Evolutionary conservation across 2,888 invertebrate species (phyloP).

Genomic region (Drosophila phalerata): DNA sequence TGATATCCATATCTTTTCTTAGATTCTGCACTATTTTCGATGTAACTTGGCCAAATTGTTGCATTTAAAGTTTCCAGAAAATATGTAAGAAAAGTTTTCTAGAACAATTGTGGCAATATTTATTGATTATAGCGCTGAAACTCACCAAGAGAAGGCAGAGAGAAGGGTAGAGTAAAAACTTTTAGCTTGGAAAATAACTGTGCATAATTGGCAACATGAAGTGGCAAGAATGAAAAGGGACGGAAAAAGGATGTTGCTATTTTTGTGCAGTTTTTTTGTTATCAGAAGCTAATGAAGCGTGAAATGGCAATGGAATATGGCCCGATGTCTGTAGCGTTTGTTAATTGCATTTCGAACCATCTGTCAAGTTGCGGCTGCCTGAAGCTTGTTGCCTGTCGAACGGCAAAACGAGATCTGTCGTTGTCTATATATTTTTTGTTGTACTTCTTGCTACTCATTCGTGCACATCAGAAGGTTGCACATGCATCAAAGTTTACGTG

Average conservation of each 20-base stretch:
- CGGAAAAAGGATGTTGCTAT: neutral
- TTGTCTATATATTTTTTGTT: slow-evolving; percentile 12
- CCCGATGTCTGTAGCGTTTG: slow-evolving; percentile 23
- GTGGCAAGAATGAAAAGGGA: neutral
- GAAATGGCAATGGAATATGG: slow-evolving; percentile 46
- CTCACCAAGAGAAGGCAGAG: slow-evolving; percentile 6
- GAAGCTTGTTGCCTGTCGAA: slow-evolving; percentile 33
- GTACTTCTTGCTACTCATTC: slow-evolving; percentile 6
- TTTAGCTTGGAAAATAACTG: slow-evolving; percentile 55
- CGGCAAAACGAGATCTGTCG: slow-evolving; percentile 31
- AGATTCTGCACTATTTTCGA: neutral
- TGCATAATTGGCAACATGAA: slow-evolving; percentile 70
- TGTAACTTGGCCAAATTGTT: neutral
- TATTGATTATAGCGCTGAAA: slow-evolving; percentile 64
- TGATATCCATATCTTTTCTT: neutral
- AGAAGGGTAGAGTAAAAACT: slow-evolving; percentile 32
- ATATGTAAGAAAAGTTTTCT: slow-evolving; percentile 49
- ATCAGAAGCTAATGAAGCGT: slow-evolving; percentile 70
- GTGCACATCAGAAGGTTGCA: slow-evolving; percentile 33
- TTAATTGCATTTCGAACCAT: slow-evolving; percentile 69
- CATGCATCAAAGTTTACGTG: slow-evolving; percentile 49
- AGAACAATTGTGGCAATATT: slow-evolving; percentile 61
- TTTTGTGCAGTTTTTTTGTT: slow-evolving; percentile 29
- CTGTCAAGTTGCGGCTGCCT: slow-evolving; percentile 50
- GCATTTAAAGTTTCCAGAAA: slow-evolving; percentile 22